Evolutionary conservation across 2,888 invertebrate genomes (phyloP).

Genomic region (Noctua fimbriata): DNA sequence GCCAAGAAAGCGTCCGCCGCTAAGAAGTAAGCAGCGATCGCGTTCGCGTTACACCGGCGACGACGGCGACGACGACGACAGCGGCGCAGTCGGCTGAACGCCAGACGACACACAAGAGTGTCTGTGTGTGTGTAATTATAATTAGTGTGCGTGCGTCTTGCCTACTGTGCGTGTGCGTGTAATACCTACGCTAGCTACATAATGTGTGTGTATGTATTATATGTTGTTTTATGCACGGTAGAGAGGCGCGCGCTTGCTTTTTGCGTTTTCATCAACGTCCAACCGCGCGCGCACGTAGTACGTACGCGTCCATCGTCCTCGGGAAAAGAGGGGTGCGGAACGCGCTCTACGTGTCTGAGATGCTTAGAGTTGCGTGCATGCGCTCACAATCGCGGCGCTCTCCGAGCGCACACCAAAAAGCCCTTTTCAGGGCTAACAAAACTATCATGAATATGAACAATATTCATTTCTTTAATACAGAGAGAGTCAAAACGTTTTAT

Average conservation of each 20-base stretch:
- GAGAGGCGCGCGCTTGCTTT: neutral
- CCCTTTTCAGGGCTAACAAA: slow-evolving; percentile 66
- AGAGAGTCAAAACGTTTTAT: slow-evolving; percentile 6
- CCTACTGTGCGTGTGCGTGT: neutral
- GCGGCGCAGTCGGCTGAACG: neutral
- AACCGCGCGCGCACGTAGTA: slow-evolving; percentile 4
- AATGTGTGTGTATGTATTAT: no score
- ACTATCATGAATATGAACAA: slow-evolving; percentile 31
- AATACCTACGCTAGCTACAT: no score
- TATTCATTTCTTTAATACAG: slow-evolving; percentile 48
- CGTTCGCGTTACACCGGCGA: slow-evolving; percentile 21
- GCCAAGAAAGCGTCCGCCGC: slow-evolving; percentile 65
- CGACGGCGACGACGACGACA: slow-evolving; percentile 2
- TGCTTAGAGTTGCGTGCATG: slow-evolving; percentile 13
- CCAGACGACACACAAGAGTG: slow-evolving; percentile 85
- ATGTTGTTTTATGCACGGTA: neutral
- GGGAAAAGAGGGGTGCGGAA: slow-evolving; percentile 2
- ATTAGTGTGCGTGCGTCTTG: neutral
- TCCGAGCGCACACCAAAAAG: slow-evolving; percentile 39
- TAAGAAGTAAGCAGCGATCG: slow-evolving; percentile 56
- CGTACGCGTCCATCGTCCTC: slow-evolving; percentile 4
- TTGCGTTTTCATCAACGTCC: neutral
- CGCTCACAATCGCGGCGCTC: slow-evolving; percentile 14
- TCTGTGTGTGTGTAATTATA: neutral
- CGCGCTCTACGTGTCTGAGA: neutral